Evolutionary conservation across 2,797 vertebrate genomes (phyloP).

Genomic region (Clarias fuscus): DNA sequence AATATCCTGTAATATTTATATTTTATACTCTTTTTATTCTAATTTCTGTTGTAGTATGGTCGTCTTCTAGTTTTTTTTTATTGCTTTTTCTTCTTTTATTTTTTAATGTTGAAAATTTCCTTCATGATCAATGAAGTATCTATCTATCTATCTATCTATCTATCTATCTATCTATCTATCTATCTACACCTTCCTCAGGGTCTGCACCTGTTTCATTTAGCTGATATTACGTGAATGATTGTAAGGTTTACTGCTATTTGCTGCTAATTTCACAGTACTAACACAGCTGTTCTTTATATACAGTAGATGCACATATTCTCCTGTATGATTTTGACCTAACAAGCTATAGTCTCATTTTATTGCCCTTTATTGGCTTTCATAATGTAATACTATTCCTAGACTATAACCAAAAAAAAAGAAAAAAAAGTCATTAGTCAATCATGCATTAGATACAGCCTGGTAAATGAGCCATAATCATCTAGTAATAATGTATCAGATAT

Average conservation of each 20-base stretch:
- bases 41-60: too few species aligned
- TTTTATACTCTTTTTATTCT: too few species aligned
- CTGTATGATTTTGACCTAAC: not conserved
- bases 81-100: too few species aligned
- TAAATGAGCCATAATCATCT: not conserved
- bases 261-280: not conserved
- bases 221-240: not conserved
- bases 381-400: not conserved
- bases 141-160: too few species aligned
- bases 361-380: not conserved
- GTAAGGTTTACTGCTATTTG: not conserved
- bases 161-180: too few species aligned
- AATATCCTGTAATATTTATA: not conserved
- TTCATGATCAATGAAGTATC: too few species aligned
- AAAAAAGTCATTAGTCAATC: constrained; percentile 6
- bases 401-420: not conserved
- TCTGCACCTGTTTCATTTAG: not conserved
- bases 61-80: too few species aligned
- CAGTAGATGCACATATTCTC: not conserved
- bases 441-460: not conserved
- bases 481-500: not conserved
- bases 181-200: not conserved
- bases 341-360: not conserved
- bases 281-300: not conserved
- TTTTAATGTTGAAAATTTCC: too few species aligned